Evolutionary conservation across 2,113 vertebrate species (phyloP), one percentile per base, ranked within the genome.

Genomic region (Muntiacus reevesi): DNA sequence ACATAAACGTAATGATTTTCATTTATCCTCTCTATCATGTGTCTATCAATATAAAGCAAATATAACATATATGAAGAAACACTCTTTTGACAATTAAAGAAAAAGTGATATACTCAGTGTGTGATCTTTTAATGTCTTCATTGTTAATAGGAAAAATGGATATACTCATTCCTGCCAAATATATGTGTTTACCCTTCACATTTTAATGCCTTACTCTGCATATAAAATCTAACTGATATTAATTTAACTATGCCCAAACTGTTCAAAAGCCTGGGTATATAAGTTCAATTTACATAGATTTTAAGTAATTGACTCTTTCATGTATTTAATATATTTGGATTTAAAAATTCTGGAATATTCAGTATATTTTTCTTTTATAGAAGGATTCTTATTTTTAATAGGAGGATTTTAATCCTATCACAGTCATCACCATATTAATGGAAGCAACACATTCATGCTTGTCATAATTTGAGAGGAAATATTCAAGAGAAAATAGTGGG

Each of bases 141-240:
- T 78, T 98, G 97, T 98, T 97, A 94, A 92, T 90, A 98, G 93
- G 87, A 94, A 95, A 98, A 97, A 97, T 97, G 83, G 96, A 98
- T 91, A 97, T 97, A 55, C 96, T 98, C 97, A 76, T 89, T 90
- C 5, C 7, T 97, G 67, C 36, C 91, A 98, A 97, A 98, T 92
- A 30, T 4, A 96, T 50, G 57, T 97, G 27, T 78, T 67, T 86
- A 59, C 81, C 57, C 87, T 95, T 96, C 52, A 76, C 93, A 79
- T 93, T 98, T 78, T 81, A 97, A 79, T 2, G 11, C 54, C 97
- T 8, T n/a, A 55, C 33, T 12, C 93, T 85, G 98, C 60, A 84
- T 17, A 93, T 88, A 97, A 98, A 97, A 93, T 59, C 78, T 92
- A 52, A 67, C 14, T 45, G 86, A 89, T 93, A 84, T 96, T 97